Evolutionary conservation across 2,113 vertebrate species (phyloP), one percentile per base, ranked within the genome.

Genomic region (Meles meles): DNA sequence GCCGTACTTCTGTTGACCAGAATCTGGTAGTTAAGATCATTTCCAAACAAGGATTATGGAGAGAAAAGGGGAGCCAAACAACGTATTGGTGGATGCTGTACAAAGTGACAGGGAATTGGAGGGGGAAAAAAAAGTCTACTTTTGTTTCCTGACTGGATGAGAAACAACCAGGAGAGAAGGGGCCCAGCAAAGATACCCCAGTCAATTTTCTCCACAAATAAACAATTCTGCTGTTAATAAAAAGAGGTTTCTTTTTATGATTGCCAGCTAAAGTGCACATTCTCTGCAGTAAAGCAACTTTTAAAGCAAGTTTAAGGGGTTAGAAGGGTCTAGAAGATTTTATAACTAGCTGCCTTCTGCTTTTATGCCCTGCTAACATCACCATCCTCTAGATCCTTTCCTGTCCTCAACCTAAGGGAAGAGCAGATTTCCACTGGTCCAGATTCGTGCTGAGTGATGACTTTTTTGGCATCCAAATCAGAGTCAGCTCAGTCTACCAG

Each of bases 201-300:
- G 88, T 85, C 80, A 80, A 94, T 96, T 94, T 97, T 96, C 96
- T 93, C 92, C 86, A 86, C 86, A 96, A 93, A 98, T 97, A 95
- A 96, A 97, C 97, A 98, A 93, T 94, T 81, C 77, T 9, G 47
- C 37, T 96, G 77, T 98, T 96, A 97, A 97, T 97, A 96, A 96
- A 97, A 94, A 96, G 65, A 97, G 93, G 88, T 88, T 96, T 67
- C 94, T 95, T 98, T 98, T 95, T 91, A 96, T 97, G 94, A 87
- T 93, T 65, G 55, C 57, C 63, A 83, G 81, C 79, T 97, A 95
- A 98, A 98, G 81, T 96, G 86, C 67, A 96, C 85, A 95, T 91
- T 97, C 85, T 94, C 85, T 82, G 84, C n/a, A 88, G 79, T 94
- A 94, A 98, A 97, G 88, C 93, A 90, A 61, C 72, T 96, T 98